Evolutionary conservation across 2,113 vertebrate species (phyloP).

Genomic region (Hyla sarda): DNA sequence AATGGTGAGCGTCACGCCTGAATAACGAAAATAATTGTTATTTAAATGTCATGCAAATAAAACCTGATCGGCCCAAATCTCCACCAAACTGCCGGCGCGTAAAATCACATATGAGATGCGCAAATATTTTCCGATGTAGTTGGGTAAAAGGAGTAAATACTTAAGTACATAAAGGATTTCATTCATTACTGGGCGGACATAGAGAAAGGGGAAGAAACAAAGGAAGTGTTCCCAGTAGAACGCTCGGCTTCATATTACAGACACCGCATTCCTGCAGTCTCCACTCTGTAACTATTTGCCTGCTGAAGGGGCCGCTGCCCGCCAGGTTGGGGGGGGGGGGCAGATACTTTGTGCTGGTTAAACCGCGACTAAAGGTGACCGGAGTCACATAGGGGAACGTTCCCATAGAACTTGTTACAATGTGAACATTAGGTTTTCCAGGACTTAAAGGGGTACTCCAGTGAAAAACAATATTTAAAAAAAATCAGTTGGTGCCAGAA

Average conservation of each 20-base stretch:
- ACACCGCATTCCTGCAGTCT: constrained; percentile 48
- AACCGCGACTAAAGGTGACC: not conserved
- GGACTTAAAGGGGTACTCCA: too few species aligned
- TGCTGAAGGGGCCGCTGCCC: constrained; percentile 5
- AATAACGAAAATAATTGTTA: constrained; percentile 17
- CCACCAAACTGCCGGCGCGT: not conserved
- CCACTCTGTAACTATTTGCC: constrained; percentile 28
- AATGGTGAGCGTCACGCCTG: not conserved
- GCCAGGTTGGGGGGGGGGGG: not conserved
- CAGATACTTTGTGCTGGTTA: not conserved
- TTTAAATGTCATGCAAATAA: constrained; percentile 14
- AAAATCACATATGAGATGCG: not conserved
- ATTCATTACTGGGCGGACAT: constrained; percentile 45
- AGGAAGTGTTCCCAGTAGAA: constrained; percentile 48
- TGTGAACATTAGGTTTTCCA: too few species aligned
- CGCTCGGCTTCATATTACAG: constrained; percentile 53
- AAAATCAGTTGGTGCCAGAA: too few species aligned
- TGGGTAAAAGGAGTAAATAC: constrained; percentile 21
- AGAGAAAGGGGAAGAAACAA: constrained; percentile 40
- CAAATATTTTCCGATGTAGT: constrained; percentile 27
- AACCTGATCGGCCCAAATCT: not conserved
- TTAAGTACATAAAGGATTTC: constrained; percentile 52
- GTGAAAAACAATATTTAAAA: too few species aligned
- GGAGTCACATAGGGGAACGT: not conserved
- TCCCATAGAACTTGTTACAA: too few species aligned